Percentiles rank a stretch among this genome's conserved stretches.
These are phyloP conservation scores for Sebastes umbrosus DNA, from an alignment of 2,797 vertebrate genomes.

Conservation along the genomic window DNA sequence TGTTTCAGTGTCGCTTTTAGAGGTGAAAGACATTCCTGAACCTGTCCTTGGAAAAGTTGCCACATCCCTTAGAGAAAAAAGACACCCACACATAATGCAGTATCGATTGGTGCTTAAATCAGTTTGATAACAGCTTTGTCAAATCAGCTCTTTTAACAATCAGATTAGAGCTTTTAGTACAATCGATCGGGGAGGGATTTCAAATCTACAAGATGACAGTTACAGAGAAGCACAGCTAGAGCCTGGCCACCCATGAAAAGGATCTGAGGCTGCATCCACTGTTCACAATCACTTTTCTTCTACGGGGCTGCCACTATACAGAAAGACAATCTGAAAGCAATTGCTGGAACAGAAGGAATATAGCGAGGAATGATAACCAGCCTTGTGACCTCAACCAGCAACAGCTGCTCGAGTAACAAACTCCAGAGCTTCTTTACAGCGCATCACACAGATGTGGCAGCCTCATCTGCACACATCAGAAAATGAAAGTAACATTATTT, in stretches of 20 bases:
- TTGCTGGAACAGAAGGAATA: slow-evolving; percentile 47
- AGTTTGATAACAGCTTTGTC: slow-evolving; percentile 87
- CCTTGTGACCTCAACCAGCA: slow-evolving; percentile 26
- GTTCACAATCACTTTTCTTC: slow-evolving; percentile 48
- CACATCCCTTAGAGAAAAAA: slow-evolving; percentile 61
- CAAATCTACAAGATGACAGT: slow-evolving; percentile 80
- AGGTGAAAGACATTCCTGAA: slow-evolving; percentile 44
- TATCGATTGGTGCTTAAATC: slow-evolving; percentile 86
- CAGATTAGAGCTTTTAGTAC: slow-evolving; percentile 86
- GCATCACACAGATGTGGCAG: slow-evolving; percentile 20
- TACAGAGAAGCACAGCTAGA: slow-evolving; percentile 54
- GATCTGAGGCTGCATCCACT: slow-evolving; percentile 40
- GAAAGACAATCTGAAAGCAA: slow-evolving; percentile 49
- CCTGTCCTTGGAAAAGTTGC: slow-evolving; percentile 74
- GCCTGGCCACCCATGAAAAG: slow-evolving; percentile 59
- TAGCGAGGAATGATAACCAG: slow-evolving; percentile 44
- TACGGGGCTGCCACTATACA: slow-evolving; percentile 16
- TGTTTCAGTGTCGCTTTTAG: slow-evolving; percentile 32
- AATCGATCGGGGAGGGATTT: slow-evolving; percentile 80
- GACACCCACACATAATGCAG: slow-evolving; percentile 74
- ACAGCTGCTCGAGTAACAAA: slow-evolving; percentile 12
- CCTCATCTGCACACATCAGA: slow-evolving; percentile 39
- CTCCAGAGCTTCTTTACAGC: slow-evolving; percentile 20
- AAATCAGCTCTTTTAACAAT: slow-evolving; percentile 89
- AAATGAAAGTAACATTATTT: slow-evolving; percentile 12